phyloP scores from a whole-genome alignment of 2,888 invertebrate species.

The Euclidia mi region DNA sequence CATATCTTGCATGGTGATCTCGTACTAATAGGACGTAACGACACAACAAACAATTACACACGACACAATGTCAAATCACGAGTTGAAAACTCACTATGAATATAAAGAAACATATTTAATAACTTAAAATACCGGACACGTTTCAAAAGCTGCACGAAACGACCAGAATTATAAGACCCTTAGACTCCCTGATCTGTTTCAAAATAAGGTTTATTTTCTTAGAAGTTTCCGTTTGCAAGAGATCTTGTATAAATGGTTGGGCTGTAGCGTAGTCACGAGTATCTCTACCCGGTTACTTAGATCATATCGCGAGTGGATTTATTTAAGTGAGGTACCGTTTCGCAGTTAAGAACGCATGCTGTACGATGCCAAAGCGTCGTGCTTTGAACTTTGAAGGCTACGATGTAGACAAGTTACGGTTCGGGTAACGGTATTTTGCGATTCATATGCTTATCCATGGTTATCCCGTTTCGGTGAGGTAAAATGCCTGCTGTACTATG shows the following conservation, averaged over 20 bases:
- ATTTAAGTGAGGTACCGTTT: constrained; percentile 59
- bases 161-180: constrained; percentile 20
- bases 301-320: constrained; percentile 65
- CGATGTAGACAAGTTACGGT: constrained; percentile 16
- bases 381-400: constrained; percentile 42
- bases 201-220: constrained; percentile 17
- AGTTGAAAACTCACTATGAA: constrained; percentile 46
- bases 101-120: constrained; percentile 51
- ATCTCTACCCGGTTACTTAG: constrained; percentile 57
- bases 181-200: constrained; percentile 8
- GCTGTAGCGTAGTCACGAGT: constrained; percentile 50
- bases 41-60: constrained; percentile 61
- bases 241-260: constrained; percentile 40
- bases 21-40: too few relatives aligned
- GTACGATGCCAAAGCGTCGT: constrained; percentile 38
- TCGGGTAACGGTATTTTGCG: constrained; percentile 23
- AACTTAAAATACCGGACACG: constrained; percentile 48
- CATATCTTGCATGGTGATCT: too few relatives aligned
- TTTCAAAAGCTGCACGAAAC: constrained; percentile 14
- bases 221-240: constrained; percentile 8
- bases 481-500: too few relatives aligned
- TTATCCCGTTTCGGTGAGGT: background rate
- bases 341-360: constrained; percentile 45
- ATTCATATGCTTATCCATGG: background rate
- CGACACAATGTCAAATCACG: constrained; percentile 56